Percentiles rank a stretch among this genome's conserved stretches.
These are phyloP conservation scores for Mythimna impura DNA, from an alignment of 2,888 invertebrate species.

Conservation along the genomic window DNA sequence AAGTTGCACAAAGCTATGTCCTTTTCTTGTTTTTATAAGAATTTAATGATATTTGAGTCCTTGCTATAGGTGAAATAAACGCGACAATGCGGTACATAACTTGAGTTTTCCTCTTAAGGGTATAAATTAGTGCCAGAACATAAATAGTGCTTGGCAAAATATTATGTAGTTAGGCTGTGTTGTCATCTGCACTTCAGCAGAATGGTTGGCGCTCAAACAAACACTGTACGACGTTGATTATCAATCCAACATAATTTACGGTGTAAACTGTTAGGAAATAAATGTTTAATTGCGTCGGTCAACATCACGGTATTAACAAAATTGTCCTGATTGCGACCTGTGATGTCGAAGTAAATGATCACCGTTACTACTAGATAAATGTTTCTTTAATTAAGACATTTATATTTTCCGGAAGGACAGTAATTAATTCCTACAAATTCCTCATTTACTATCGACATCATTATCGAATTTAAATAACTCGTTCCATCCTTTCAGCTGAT, in stretches of 20 bases:
- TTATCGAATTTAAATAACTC: slow-evolving; percentile 70
- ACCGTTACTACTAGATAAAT: slow-evolving; percentile 57
- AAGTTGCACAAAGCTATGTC: slow-evolving; percentile 3
- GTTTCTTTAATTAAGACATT: slow-evolving; percentile 58
- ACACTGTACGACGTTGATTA: too few relatives aligned
- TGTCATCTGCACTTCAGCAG: background rate
- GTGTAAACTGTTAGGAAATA: slow-evolving; percentile 12
- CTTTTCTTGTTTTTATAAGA: slow-evolving; percentile 2
- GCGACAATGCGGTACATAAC: background rate
- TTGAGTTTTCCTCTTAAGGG: background rate
- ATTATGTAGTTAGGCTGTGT: slow-evolving; percentile 3
- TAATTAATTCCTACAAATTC: slow-evolving; percentile 72
- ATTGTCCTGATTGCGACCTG: slow-evolving; percentile 19
- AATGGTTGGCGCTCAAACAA: background rate
- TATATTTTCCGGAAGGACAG: slow-evolving; percentile 75
- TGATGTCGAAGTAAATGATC: slow-evolving; percentile 39
- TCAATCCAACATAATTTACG: background rate
- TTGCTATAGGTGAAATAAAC: background rate
- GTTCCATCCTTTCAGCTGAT: slow-evolving; percentile 56
- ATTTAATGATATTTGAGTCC: background rate
- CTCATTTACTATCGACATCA: slow-evolving; percentile 65
- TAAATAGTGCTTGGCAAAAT: background rate
- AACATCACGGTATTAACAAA: slow-evolving; percentile 18
- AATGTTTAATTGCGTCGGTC: slow-evolving; percentile 14
- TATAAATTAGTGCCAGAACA: background rate